A percentile compares a stretch with the other conserved stretches of the same genome.
phyloP scores from a whole-genome alignment of 2,888 invertebrate genomes.

The Mayetiola destructor region DNA sequence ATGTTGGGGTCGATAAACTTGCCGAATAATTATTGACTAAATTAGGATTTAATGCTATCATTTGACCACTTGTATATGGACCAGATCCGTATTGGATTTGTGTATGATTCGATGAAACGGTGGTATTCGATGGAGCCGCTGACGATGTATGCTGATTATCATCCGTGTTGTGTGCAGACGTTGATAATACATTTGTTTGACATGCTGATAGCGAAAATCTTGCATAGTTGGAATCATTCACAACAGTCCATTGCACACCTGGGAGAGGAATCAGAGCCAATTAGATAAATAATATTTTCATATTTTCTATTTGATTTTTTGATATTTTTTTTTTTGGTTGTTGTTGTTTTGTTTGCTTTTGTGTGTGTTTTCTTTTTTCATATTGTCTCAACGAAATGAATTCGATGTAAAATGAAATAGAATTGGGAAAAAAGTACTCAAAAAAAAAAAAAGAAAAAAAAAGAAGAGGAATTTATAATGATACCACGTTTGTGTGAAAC shows the following conservation, averaged over 20 bases:
- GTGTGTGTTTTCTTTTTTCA: conserved; percentile 1
- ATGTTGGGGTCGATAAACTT: conserved; percentile 42
- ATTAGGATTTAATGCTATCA: conserved; percentile 29
- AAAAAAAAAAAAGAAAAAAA: conserved; percentile 4
- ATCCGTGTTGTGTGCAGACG: conserved; percentile 24
- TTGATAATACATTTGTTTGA: conserved; percentile 33
- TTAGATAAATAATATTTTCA: conserved; percentile 13
- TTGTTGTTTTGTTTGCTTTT: neutral
- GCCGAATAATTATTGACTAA: conserved; percentile 39
- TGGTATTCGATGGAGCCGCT: conserved; percentile 23
- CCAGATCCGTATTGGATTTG: conserved; percentile 15
- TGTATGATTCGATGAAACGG: conserved; percentile 25
- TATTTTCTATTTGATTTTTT: conserved; percentile 6
- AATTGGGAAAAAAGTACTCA: neutral
- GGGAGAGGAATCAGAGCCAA: conserved; percentile 41
- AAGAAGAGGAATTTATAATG: no score
- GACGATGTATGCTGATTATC: conserved; percentile 17
- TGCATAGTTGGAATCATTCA: conserved; percentile 67
- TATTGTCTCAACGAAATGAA: conserved; percentile 4
- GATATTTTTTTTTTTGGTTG: conserved; percentile 1
- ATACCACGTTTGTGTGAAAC: no score
- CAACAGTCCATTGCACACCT: conserved; percentile 76
- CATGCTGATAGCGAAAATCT: conserved; percentile 56
- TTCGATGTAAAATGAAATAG: conserved; percentile 7
- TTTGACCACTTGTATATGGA: conserved; percentile 5